Conservation (phyloP, 2,113 vertebrate species). For the Eclectus roratus region DNA sequence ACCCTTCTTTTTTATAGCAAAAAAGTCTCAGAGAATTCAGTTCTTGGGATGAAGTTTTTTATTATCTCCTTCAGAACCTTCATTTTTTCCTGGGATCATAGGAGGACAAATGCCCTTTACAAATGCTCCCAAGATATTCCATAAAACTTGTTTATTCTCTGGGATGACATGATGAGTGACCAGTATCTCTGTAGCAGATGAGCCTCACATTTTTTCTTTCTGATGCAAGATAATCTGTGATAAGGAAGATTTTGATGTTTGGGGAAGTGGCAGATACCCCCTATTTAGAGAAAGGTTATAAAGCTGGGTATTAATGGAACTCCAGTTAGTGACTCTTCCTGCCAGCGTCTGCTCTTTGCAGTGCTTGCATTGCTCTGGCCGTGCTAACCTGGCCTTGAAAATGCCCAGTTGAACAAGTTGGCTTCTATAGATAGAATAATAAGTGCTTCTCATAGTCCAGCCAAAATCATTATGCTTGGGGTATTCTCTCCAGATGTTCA, state of each 20-base stretch:
- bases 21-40: background rate
- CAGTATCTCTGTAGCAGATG: background rate
- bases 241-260: background rate
- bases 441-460: background rate
- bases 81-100: background rate
- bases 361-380: background rate
- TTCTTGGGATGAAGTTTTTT: background rate
- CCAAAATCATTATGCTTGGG: conserved; percentile 12
- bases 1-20: background rate
- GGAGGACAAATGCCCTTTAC: background rate
- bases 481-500: conserved; percentile 23
- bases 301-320: background rate
- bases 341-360: background rate
- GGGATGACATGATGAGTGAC: background rate
- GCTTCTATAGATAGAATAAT: background rate
- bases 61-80: background rate
- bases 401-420: background rate
- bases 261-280: background rate
- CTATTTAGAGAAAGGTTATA: background rate
- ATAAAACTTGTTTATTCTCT: background rate
- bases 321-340: background rate
- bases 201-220: background rate
- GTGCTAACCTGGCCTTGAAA: background rate
- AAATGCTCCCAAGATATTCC: background rate
- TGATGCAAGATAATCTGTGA: background rate